phyloP scores from a whole-genome alignment of 2,888 invertebrate genomes.

The Chymomyza amoena region DNA sequence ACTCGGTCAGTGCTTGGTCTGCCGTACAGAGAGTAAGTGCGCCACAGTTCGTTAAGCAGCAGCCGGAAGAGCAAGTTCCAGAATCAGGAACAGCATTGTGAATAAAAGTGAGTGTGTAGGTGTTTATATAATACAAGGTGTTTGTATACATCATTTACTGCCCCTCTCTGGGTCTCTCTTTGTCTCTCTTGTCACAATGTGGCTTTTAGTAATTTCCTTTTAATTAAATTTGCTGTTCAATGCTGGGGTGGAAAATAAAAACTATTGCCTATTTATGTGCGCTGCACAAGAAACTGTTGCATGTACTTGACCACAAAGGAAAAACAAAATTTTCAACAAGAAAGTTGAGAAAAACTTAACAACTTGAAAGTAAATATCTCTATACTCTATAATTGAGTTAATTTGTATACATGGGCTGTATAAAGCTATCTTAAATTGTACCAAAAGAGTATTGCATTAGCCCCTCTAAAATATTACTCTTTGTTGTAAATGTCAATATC shows the following conservation, averaged over 20 bases:
- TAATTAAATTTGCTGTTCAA: slow-evolving; percentile 67
- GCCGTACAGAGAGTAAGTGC: not conserved
- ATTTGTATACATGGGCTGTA: no score
- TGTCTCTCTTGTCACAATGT: not conserved
- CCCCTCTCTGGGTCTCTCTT: no score
- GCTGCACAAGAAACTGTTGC: slow-evolving; percentile 54
- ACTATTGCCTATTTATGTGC: slow-evolving; percentile 48
- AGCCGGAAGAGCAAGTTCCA: slow-evolving; percentile 11
- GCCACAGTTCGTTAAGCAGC: slow-evolving; percentile 53
- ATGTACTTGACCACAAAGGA: not conserved
- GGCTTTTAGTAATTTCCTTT: slow-evolving; percentile 35
- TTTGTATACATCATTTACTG: not conserved
- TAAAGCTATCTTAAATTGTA: no score
- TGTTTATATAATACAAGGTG: not conserved
- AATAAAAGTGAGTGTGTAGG: not conserved
- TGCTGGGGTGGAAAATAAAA: not conserved
- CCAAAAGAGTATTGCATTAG: no score
- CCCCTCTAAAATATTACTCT: no score
- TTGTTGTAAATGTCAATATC: no score
- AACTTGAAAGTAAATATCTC: no score
- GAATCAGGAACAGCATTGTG: no score
- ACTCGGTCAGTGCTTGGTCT: slow-evolving; percentile 39
- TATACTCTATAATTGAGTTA: no score
- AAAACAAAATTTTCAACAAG: no score
- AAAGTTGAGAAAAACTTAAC: no score